These are phyloP conservation scores for Micrastur ruficollis DNA, from an alignment of 2,797 vertebrate genomes.

Conservation along the genomic window DNA sequence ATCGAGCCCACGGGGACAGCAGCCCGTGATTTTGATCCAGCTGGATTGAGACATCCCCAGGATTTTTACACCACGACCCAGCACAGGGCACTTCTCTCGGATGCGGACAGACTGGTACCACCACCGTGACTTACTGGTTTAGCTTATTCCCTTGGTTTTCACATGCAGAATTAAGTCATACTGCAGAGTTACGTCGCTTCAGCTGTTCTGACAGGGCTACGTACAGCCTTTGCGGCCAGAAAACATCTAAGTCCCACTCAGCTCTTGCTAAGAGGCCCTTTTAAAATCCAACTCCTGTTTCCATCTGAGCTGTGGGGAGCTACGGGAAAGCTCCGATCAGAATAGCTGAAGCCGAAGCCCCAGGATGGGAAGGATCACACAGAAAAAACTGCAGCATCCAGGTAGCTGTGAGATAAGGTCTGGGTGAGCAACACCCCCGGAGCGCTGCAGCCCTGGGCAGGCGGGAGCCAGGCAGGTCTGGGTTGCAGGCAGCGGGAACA, in stretches of 20 bases:
- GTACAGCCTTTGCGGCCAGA: background rate
- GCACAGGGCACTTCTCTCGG: background rate
- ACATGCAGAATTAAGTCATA: background rate
- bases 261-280: background rate
- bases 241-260: fast-evolving
- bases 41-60: background rate
- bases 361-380: background rate
- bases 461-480: background rate
- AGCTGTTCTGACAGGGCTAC: background rate
- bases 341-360: background rate
- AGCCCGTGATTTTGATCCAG: fast-evolving
- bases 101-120: background rate
- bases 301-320: background rate
- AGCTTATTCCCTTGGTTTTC: background rate
- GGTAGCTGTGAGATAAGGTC: background rate
- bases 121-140: background rate
- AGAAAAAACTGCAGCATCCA: background rate
- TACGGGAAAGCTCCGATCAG: background rate
- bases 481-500: background rate
- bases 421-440: background rate
- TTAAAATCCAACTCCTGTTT: background rate
- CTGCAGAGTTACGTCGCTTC: background rate
- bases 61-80: background rate
- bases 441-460: background rate
- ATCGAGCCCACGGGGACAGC: background rate